phyloP scores from a whole-genome alignment of 2,113 vertebrate genomes.

The Austrofundulus limnaeus region DNA sequence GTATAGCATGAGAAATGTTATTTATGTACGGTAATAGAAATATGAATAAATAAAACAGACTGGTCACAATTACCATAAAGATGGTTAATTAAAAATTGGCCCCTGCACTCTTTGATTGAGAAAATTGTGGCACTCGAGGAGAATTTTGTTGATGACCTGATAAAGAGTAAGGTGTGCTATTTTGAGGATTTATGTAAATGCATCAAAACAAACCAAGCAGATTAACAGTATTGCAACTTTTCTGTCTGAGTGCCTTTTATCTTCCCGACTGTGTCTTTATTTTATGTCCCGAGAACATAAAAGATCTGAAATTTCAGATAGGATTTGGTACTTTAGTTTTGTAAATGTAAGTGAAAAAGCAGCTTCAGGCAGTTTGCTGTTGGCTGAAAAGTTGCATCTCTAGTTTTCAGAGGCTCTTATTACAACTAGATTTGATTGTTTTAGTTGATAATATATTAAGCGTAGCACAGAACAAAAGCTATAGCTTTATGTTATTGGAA shows the following conservation, averaged over 20 bases:
- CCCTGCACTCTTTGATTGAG: background rate
- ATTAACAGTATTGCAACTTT: background rate
- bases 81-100: background rate
- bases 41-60: no score
- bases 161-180: background rate
- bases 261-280: no score
- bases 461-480: background rate
- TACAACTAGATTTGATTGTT: background rate
- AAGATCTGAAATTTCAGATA: no score
- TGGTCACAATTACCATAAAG: background rate
- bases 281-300: no score
- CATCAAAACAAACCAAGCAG: background rate
- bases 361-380: background rate
- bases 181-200: background rate
- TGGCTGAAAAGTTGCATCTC: background rate
- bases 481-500: no score
- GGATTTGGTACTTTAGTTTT: no score
- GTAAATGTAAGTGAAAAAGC: background rate
- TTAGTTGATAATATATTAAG: slow-evolving; percentile 16
- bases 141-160: background rate
- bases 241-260: background rate
- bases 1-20: no score
- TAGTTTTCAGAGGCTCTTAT: slow-evolving; percentile 6
- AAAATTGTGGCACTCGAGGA: background rate
- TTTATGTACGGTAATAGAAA: no score